Conservation (phyloP, 2,797 vertebrate genomes). For the Phrynocephalus vlangalii region DNA sequence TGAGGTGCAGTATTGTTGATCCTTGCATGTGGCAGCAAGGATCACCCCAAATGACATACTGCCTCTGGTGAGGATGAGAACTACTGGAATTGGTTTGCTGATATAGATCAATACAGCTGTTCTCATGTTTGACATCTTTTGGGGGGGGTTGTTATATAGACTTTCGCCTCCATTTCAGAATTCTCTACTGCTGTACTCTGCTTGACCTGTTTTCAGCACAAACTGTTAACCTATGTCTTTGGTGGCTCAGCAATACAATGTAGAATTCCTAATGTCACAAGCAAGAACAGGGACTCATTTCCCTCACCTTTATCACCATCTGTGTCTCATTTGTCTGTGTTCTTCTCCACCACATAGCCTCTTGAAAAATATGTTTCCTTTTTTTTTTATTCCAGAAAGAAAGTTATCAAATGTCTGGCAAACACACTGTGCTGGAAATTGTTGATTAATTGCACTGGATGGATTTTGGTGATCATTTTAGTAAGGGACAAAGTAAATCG, state of each 20-base stretch:
- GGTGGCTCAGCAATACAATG: background rate
- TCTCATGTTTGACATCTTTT: background rate
- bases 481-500: constrained; percentile 18
- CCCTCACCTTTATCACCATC: background rate
- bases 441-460: background rate
- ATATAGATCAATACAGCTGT: background rate
- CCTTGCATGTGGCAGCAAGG: no score
- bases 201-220: background rate
- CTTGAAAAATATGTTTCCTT: background rate
- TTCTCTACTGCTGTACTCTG: background rate
- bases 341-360: no score
- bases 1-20: no score
- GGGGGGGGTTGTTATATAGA: background rate
- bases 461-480: background rate
- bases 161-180: background rate
- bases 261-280: background rate
- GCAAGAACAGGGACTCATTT: background rate
- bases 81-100: background rate
- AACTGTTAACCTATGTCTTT: background rate
- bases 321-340: background rate
- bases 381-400: background rate
- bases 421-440: background rate
- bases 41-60: no score
- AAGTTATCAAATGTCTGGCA: background rate
- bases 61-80: background rate